Base-by-base conservation (phyloP, 1,140 invertebrate genomes). In the Odontomachus brunneus region DNA sequence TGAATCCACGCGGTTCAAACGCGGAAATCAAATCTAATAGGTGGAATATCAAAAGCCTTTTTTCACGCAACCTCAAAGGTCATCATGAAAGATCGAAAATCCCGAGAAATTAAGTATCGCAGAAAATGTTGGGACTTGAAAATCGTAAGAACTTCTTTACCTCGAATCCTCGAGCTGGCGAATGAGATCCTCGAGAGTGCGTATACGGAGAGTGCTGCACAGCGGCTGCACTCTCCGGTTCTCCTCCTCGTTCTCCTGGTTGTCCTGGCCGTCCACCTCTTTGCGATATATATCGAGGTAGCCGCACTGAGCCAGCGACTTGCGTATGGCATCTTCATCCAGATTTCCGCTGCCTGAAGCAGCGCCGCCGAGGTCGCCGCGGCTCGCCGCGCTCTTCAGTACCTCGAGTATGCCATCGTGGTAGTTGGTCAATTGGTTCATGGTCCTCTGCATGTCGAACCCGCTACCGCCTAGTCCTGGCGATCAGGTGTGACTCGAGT, bases 351-450 rank as follows among this genome's bases (percentile, higher is more conserved):
- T 96, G 51, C 95, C 95, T 22, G 96, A 95, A 14, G 96, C 95
- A 11, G 95, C 95, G 4, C 94, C 95, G 9, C 95, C 94, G 63
- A 92, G 71, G 60, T 96, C 96, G 7, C 96, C 95, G 88, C 97
- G 97, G 2, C 95, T 95, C 17, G 97, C 97, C 0, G 97, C 97
- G 80, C 96, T 97, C 60, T 97, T 96, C 85, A 99, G 91, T 12
- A 97, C 97, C 91, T 98, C 97, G 62, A 99, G 95, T 86, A 99
- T 97, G 88, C 98, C 97, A 88, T 98, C 98, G 90, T 98, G 98
- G 92, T 99, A 99, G 3, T 98, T 98, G 94, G 98, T 98, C 9
- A 99, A 94, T 66, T 96, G 97, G 94, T 98, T 97, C 12, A 98
- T 94, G 2, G 96, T 97, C 53, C 97, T 93, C 90, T 98, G 97